Evolutionary conservation across 2,797 vertebrate species (phyloP), one percentile per base, ranked within the genome.

Genomic region (Malacoctenus gilli): DNA sequence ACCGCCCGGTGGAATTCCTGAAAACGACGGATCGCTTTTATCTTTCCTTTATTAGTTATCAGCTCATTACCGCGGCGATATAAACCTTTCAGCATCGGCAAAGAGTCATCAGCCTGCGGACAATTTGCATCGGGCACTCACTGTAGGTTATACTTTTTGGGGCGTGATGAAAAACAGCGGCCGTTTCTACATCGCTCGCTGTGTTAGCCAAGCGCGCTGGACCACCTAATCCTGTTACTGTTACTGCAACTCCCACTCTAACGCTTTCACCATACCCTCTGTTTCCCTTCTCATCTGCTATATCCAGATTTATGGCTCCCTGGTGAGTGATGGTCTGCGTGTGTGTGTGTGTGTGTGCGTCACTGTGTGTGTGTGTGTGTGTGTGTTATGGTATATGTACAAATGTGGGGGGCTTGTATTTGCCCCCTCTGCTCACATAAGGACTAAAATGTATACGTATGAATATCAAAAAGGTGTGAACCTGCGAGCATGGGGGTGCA

Each of bases 161-260:
- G 48, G n/a, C 56, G 68, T 80, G 82, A 85, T 42, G 77, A 77
- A 77, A 80, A 78, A 46, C 83, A 84, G 77, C 18, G 41, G 47
- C 60, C 52, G 62, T 65, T 72, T 72, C 57, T 57, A 47, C 67
- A 75, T 75, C 72, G 42, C 36, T 75, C 21, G 43, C 28, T 52
- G 74, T 60, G 67, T 75, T 75, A 61, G 69, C 75, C 47, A 62
- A 80, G 72, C 60, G 52, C 28, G 41, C 59, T 70, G 65, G 68
- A 83, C 74, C 73, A 72, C 56, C 78, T 85, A 88, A 87, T 86
- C 82, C 80, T 79, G 79, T 86, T 81, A 72, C 74, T 75, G 73
- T 75, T 75, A 49, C 76, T 63, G 55, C 59, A 31, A 75, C 76
- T 80, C 84, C 82, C 74, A 61, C 83, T 77, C 80, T 76, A 81